phyloP scores from a whole-genome alignment of 1,140 invertebrate genomes.

The Penaeus vannamei region DNA sequence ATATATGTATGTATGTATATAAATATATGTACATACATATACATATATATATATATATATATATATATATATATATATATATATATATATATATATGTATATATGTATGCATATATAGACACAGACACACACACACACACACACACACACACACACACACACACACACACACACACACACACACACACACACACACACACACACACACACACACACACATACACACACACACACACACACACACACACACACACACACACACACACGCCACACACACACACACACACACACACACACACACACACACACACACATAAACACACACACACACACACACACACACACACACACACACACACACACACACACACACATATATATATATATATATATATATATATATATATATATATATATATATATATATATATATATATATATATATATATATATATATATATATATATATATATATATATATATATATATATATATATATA shows the following conservation, averaged over 20 bases:
- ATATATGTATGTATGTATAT: no score
- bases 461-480: neutral
- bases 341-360: slow-evolving; percentile 17
- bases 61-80: no score
- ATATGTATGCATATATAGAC: no score
- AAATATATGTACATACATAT: no score
- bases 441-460: neutral
- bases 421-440: neutral
- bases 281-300: slow-evolving; percentile 7
- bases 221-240: slow-evolving; percentile 42
- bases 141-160: slow-evolving; percentile 37
- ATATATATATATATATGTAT: no score
- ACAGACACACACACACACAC: no score
- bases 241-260: slow-evolving; percentile 4
- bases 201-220: slow-evolving; percentile 31
- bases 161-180: slow-evolving; percentile 17
- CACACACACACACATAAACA: slow-evolving; percentile 25
- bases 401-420: slow-evolving; percentile 1
- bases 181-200: slow-evolving; percentile 1
- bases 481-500: neutral
- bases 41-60: no score
- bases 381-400: slow-evolving; percentile 15
- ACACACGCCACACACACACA: neutral
- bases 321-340: neutral
- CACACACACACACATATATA: neutral